These are phyloP conservation scores for Hemibagrus guttatus DNA, from an alignment of 2,797 vertebrate genomes.

Conservation along the genomic window DNA sequence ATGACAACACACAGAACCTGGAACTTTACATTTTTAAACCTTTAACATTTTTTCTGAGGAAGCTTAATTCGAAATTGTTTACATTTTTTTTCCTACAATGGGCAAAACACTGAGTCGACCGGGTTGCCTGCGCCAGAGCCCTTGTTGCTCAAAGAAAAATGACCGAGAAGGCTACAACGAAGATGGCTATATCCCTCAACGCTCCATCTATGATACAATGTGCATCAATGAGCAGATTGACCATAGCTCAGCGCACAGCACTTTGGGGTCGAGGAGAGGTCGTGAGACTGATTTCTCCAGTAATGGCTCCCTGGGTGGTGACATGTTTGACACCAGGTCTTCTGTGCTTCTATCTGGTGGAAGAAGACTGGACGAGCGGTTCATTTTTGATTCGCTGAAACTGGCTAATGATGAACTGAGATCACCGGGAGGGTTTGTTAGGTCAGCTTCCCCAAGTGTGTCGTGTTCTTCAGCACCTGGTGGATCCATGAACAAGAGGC, in stretches of 20 bases:
- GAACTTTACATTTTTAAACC: not conserved
- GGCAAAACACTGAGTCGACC: constrained; percentile 97
- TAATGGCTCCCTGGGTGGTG: constrained; percentile 85
- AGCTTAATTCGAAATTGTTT: constrained; percentile 13
- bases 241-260: constrained; percentile 84
- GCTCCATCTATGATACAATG: constrained; percentile 97
- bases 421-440: constrained; percentile 73
- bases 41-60: not conserved
- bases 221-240: constrained; percentile 97
- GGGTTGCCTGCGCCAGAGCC: constrained; percentile 94
- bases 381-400: constrained; percentile 93
- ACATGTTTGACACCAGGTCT: constrained; percentile 84
- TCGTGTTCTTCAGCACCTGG: constrained; percentile 75
- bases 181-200: constrained; percentile 93
- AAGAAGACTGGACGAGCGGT: constrained; percentile 89
- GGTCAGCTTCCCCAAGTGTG: constrained; percentile 76
- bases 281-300: constrained; percentile 86
- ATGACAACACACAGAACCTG: constrained; percentile 37
- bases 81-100: constrained; percentile 72
- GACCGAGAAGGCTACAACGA: constrained; percentile 91
- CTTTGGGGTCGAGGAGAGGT: constrained; percentile 81
- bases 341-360: constrained; percentile 77
- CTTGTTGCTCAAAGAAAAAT: constrained; percentile 90
- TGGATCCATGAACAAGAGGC: constrained; percentile 72
- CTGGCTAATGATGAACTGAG: constrained; percentile 83